phyloP scores from a whole-genome alignment of 2,888 invertebrate species.

The Eupeodes luniger region DNA sequence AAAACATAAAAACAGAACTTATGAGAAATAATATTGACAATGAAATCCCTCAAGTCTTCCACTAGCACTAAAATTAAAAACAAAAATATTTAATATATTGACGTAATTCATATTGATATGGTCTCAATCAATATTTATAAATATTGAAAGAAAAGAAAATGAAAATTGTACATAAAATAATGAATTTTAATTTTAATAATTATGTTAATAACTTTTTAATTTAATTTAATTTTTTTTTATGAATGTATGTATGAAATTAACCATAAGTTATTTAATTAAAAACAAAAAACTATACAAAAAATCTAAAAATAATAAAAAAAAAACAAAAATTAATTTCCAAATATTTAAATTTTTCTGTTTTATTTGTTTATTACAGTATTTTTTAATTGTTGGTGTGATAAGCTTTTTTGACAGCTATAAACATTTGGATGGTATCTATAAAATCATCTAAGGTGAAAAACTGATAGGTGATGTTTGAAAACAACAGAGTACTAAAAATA shows the following conservation, averaged over 20 bases:
- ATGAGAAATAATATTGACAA: constrained; percentile 57
- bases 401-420: constrained; percentile 1
- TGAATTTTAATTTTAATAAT: constrained; percentile 9
- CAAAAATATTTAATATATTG: constrained; percentile 22
- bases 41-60: constrained; percentile 73
- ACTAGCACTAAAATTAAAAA: constrained; percentile 48
- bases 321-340: constrained; percentile 38
- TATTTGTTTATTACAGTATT: background rate
- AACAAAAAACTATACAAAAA: background rate
- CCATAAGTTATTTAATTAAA: constrained; percentile 67
- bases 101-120: constrained; percentile 66
- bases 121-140: constrained; percentile 62
- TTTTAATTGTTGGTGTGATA: background rate
- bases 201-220: constrained; percentile 36
- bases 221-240: constrained; percentile 58
- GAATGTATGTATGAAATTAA: constrained; percentile 64
- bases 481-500: constrained; percentile 34
- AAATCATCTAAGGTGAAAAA: background rate
- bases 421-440: background rate
- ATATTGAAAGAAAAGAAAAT: background rate
- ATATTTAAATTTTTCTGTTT: constrained; percentile 32
- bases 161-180: constrained; percentile 56
- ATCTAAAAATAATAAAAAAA: constrained; percentile 22
- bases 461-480: constrained; percentile 29
- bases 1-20: constrained; percentile 29